Evolutionary conservation across 2,113 vertebrate species (phyloP).

Genomic region (Cepphus grylle): DNA sequence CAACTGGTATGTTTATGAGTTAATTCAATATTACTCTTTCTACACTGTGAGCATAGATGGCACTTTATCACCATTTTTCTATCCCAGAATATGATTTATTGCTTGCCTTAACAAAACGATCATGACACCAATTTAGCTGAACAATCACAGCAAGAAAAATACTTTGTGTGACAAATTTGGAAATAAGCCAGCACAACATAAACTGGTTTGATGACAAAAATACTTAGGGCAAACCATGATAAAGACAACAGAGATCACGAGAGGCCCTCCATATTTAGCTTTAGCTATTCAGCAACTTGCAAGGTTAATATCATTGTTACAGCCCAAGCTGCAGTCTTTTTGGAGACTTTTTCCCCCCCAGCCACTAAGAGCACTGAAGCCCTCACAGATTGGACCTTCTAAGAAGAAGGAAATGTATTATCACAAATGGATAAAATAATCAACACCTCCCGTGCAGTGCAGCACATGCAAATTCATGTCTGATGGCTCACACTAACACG

Average conservation of each 20-base stretch:
- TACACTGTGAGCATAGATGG: not conserved
- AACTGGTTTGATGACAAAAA: not conserved
- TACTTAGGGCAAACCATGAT: not conserved
- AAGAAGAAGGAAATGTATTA: not conserved
- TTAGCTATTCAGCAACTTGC: not conserved
- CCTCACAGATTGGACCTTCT: not conserved
- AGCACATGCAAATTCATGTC: not conserved
- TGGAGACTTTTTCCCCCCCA: not conserved
- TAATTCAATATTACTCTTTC: not conserved
- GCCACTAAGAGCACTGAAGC: not conserved
- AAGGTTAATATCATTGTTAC: not conserved
- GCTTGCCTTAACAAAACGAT: not conserved
- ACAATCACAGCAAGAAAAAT: not conserved
- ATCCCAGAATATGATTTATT: not conserved
- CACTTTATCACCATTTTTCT: not conserved
- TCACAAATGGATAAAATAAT: not conserved
- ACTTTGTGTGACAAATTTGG: not conserved
- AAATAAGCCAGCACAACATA: not conserved
- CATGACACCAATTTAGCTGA: not conserved
- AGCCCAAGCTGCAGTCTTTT: not conserved
- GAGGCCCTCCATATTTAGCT: not conserved
- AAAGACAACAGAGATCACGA: not conserved
- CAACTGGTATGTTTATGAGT: not conserved
- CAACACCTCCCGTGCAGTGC: not conserved
- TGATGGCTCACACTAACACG: not conserved